Conservation (phyloP, 2,113 vertebrate genomes). For the Cairina moschata region DNA sequence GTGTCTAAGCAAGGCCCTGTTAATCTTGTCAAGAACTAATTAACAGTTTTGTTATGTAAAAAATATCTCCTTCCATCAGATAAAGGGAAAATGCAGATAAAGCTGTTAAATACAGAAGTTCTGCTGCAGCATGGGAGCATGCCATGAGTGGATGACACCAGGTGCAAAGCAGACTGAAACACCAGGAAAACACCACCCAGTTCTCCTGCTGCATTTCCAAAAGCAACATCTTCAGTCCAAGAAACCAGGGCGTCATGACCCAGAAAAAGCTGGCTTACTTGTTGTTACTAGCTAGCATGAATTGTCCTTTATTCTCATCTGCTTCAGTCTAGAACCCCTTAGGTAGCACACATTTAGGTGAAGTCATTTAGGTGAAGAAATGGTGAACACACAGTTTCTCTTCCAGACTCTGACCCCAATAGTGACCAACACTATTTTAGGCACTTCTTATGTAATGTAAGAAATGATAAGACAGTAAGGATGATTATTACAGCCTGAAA, state of each 20-base stretch:
- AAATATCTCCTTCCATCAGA: conserved; percentile 45
- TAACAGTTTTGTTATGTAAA: conserved; percentile 50
- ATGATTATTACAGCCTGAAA: not conserved
- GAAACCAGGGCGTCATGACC: not conserved
- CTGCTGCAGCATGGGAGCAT: not conserved
- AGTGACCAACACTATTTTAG: not conserved
- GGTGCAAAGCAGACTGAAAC: not conserved
- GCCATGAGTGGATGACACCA: not conserved
- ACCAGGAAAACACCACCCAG: not conserved
- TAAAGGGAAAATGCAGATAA: conserved; percentile 19
- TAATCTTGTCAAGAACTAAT: conserved; percentile 31
- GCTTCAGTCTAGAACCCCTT: not conserved
- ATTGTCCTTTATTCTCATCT: not conserved
- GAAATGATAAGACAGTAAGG: not conserved
- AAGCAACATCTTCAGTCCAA: not conserved
- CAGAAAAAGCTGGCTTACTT: not conserved
- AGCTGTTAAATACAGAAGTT: not conserved
- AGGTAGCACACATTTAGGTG: not conserved
- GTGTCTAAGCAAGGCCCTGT: conserved; percentile 43
- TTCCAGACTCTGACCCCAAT: not conserved
- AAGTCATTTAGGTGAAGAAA: not conserved
- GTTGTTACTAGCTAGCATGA: not conserved
- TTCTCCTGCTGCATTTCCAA: not conserved
- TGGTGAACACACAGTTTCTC: not conserved
- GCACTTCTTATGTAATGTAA: not conserved